Evolutionary conservation across 2,797 vertebrate genomes (phyloP), one percentile per base, ranked within the genome.

Genomic region (Spinus pinus): DNA sequence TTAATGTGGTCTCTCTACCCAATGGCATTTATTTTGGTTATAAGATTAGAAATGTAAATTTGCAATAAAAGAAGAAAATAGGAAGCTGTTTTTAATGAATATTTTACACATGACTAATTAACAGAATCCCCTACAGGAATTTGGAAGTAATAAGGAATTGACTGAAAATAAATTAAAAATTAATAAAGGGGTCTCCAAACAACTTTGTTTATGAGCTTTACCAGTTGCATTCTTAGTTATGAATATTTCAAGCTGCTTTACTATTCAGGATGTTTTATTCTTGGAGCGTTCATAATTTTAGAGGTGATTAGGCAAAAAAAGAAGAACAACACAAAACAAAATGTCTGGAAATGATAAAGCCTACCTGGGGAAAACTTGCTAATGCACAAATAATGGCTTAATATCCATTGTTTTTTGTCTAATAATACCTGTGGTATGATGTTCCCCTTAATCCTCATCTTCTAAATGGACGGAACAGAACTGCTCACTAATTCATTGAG

Each of bases 131-230:
- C 97, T 98, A 96, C 96, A 98, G 98, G 96, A 98, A 98, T 98
- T 97, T 97, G 97, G 95, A 98, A 98, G 96, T 97, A 98, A 98
- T 98, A 98, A 98, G 96, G 96, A 98, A 98, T 98, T 98, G 97
- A 98, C 96, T 97, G 96, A 97, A 98, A 98, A 98, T 98, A 98
- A 98, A 98, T 98, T 98, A 98, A 98, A 98, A 98, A 98, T 98
- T 98, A 98, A 98, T 98, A 98, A 98, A 98, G 96, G 97, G 97
- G 97, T 97, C 98, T 98, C 98, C 96, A 97, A 98, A 98, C 97
- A 98, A 98, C 97, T 98, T 98, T 98, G 97, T 98, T 98, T 98
- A 98, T 98, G 98, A 98, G 97, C 93, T 94, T 96, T 98, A 98
- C 96, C 96, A 98, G 97, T 97, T 97, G 95, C 94, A 96, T 97